Conservation (phyloP, 2,797 vertebrate species). For the Falco biarmicus region DNA sequence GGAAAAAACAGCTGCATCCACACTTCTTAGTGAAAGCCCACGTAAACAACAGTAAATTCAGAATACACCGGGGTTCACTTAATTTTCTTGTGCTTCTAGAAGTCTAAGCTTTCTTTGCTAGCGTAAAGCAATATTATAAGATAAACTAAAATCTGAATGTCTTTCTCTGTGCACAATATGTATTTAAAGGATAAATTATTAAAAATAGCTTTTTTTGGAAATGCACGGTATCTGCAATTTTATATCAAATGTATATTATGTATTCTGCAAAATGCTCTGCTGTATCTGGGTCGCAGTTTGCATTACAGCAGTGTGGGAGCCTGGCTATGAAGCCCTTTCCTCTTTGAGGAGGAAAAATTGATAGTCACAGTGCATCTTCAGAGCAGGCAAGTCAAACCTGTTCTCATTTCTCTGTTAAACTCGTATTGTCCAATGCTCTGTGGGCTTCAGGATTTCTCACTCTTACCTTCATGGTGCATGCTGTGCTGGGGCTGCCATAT, state of each 20-base stretch:
- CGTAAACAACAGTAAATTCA: not conserved
- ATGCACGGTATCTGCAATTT: not conserved
- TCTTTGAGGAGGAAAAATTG: not conserved
- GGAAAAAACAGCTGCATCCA: not conserved
- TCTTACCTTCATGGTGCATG: not conserved
- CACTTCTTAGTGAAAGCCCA: not conserved
- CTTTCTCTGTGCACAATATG: not conserved
- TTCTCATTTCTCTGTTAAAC: not conserved
- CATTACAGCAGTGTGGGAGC: not conserved
- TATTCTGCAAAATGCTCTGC: not conserved
- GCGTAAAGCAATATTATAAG: not conserved
- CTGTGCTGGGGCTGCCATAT: not conserved
- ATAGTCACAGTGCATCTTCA: not conserved
- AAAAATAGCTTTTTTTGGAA: not conserved
- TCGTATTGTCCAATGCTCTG: fast-evolving
- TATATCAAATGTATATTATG: not conserved
- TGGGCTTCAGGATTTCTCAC: not conserved
- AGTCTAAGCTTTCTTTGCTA: not conserved
- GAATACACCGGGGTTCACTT: not conserved
- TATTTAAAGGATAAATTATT: not conserved
- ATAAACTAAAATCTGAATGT: not conserved
- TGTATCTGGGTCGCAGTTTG: not conserved
- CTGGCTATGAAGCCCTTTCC: not conserved
- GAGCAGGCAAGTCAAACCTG: not conserved
- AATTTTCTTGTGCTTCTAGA: not conserved